These are phyloP conservation scores for Rutilus rutilus DNA, from an alignment of 2,113 vertebrate species.

Conservation along the genomic window DNA sequence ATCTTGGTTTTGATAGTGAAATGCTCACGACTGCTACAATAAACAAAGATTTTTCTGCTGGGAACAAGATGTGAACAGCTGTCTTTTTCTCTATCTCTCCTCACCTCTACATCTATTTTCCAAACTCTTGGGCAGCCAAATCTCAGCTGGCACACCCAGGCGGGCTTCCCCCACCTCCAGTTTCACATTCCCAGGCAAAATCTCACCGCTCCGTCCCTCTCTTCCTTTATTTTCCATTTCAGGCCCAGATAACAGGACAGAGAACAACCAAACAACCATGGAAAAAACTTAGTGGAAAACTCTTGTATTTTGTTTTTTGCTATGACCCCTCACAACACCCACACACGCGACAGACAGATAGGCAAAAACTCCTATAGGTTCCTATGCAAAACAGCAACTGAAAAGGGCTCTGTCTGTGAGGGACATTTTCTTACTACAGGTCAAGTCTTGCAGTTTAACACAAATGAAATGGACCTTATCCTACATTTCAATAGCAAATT, in stretches of 20 bases:
- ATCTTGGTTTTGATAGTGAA: background rate
- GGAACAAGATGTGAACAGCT: slow-evolving; percentile 25
- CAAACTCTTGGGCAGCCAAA: slow-evolving; percentile 23
- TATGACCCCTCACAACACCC: background rate
- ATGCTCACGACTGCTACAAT: background rate
- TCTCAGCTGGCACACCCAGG: slow-evolving; percentile 40
- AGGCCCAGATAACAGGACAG: slow-evolving; percentile 32
- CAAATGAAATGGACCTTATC: background rate
- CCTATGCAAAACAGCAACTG: slow-evolving; percentile 58
- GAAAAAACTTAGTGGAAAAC: background rate
- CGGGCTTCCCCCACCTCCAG: slow-evolving; percentile 31
- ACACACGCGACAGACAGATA: background rate
- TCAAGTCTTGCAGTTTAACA: background rate
- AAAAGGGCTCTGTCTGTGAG: slow-evolving; percentile 14
- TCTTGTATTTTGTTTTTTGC: too few relatives aligned
- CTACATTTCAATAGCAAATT: background rate
- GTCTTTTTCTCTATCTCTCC: background rate
- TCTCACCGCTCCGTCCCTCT: slow-evolving; percentile 5
- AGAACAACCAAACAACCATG: slow-evolving; percentile 9
- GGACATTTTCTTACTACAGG: background rate
- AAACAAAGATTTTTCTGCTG: background rate
- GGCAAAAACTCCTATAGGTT: slow-evolving; percentile 1
- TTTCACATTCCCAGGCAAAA: slow-evolving; percentile 39
- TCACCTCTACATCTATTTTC: slow-evolving; percentile 17
- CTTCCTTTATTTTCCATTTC: slow-evolving; percentile 31